Evolutionary conservation across 2,113 vertebrate species (phyloP), one percentile per base, ranked within the genome.

Genomic region (Pomatostomus ruficeps): DNA sequence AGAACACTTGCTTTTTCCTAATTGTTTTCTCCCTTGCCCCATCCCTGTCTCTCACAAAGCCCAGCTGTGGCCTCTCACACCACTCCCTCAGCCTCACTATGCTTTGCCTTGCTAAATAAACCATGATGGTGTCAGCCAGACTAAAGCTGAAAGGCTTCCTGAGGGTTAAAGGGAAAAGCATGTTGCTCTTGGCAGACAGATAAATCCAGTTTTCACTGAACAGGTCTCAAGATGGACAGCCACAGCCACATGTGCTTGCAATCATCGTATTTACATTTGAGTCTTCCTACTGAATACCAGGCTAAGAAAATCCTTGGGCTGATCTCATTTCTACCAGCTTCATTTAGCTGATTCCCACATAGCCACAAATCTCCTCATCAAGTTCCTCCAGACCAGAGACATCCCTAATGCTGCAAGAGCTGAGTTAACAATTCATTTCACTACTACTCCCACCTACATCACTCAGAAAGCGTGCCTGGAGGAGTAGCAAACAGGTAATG

Each of bases 161-260:
- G 43, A 86, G 85, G 85, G 94, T 93, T 95, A 93, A 97, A 93
- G n/a, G 36, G 74, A 93, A 91, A 94, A 86, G 33, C 4, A 10
- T 90, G 72, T 95, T 93, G 49, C 46, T 96, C 65, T 94, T 95
- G 95, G 96, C 94, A 93, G 92, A 88, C 46, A 62, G 45, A 78
- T 78, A 85, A 92, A 68, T 51, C 33, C 22, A 65, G 43, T 85
- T 79, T 85, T 73, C 42, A 59, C 43, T 74, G 79, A 92, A 85
- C 62, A 86, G 66, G 78, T 91, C 85, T 83, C 77, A 91, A 85
- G 62, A 85, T 21, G 63, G 85, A 83, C 82, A 94, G 90, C 71
- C 78, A 73, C 74, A 76, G 77, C 40, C 73, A 92, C 78, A 89
- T 62, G 46, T 11, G 6, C 71, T 83, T 76, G 58, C 67, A 85